Evolutionary conservation across 2,113 vertebrate species (phyloP), one percentile per base, ranked within the genome.

Genomic region (Scolopax mira): DNA sequence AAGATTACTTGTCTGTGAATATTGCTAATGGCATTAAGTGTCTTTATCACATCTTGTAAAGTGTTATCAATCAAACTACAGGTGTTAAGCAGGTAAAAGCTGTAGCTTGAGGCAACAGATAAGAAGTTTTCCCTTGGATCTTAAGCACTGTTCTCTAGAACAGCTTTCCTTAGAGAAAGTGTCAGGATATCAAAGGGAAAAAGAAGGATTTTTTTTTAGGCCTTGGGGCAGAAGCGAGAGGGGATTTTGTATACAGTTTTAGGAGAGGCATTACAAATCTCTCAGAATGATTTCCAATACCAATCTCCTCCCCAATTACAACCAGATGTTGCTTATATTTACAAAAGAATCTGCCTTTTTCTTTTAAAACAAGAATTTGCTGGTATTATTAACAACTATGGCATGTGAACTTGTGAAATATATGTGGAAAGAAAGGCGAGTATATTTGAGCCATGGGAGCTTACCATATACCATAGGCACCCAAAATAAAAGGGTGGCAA

Each of bases 31-130:
- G 89, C 61, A 94, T 60, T n/a, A 62, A 74, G 64, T 23, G n/a
- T 88, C 93, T 97, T 97, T 95, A 93, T 97, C 79, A 0, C 61
- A 91, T 85, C 90, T 92, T 88, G 72, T 88, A 90, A 95, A 95
- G 72, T 57, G 61, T 77, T 96, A 97, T 96, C 93, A 73, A 30
- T 71, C 54, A 71, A 65, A 78, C 48, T 80, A 72, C 89, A 94
- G 78, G 93, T 94, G 80, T 92, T 92, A 91, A 84, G 46, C 42
- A 77, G 66, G 88, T 51, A 92, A 97, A 82, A 85, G 79, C 67
- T 80, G 14, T 55, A 79, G 64, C 90, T 91, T 41, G 17, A 67
- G 85, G 79, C 70, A 60, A 83, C 2, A 95, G 95, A 96, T 94
- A 97, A 96, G 88, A 88, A 93, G 44, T 33, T 82, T 81, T 93